Conservation (phyloP, 2,113 vertebrate species). For the Amphiprion ocellaris region DNA sequence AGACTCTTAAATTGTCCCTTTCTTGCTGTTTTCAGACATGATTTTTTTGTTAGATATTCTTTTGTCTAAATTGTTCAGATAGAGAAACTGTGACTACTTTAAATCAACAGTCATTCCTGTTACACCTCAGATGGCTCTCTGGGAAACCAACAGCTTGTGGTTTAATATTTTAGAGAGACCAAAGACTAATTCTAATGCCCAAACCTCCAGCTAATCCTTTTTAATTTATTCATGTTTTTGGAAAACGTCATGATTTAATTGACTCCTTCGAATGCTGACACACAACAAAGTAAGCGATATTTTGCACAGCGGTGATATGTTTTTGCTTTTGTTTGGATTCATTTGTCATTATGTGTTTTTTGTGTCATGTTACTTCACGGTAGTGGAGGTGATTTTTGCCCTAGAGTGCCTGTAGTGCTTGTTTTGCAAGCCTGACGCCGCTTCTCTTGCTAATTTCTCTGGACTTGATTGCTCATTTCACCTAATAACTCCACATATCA, state of each 20-base stretch:
- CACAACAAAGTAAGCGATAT: constrained; percentile 42
- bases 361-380: neutral
- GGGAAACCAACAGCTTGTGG: neutral
- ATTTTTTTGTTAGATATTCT: neutral
- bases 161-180: constrained; percentile 16
- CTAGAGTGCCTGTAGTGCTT: constrained; percentile 84
- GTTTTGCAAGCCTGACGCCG: constrained; percentile 64
- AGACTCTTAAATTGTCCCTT: neutral
- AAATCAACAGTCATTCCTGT: neutral
- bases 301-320: constrained; percentile 63
- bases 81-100: constrained; percentile 3
- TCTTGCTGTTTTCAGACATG: constrained; percentile 10
- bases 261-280: constrained; percentile 12
- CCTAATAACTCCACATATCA: constrained; percentile 52
- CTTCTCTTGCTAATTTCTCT: constrained; percentile 45
- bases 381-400: constrained; percentile 54
- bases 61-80: neutral
- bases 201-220: neutral
- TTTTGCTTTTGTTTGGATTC: neutral
- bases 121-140: constrained; percentile 8
- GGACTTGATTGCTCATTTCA: constrained; percentile 14
- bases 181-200: constrained; percentile 13
- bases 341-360: constrained; percentile 12
- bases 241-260: neutral
- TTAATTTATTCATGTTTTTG: neutral